A percentile compares a stretch with the other conserved stretches of the same genome.
Conservation (phyloP, 2,113 vertebrate genomes). For the Ovis aries region DNA sequence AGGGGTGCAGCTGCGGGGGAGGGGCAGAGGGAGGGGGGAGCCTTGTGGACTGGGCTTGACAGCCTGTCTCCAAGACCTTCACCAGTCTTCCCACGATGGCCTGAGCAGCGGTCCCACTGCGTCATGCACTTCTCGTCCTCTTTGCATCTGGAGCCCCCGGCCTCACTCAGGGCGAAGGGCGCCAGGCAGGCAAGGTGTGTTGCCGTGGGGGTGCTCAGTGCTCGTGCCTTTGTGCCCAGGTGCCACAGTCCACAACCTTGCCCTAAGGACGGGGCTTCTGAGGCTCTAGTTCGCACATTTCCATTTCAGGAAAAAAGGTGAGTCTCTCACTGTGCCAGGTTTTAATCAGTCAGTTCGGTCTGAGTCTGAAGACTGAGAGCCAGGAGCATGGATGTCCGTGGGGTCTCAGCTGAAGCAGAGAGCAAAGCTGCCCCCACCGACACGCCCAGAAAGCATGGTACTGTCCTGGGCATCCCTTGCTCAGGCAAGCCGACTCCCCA, state of each 20-base stretch:
- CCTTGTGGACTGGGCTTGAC: not conserved
- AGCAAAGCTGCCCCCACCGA: not conserved
- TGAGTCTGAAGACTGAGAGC: not conserved
- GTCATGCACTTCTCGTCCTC: fast-evolving
- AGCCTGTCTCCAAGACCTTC: not conserved
- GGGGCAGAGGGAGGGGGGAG: not conserved
- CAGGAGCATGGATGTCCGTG: fast-evolving
- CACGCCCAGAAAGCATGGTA: fast-evolving
- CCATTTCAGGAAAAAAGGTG: not conserved
- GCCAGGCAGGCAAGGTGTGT: not conserved
- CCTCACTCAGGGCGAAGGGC: not conserved
- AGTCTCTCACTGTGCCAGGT: not conserved
- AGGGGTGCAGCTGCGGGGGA: not conserved
- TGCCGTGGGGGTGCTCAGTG: fast-evolving
- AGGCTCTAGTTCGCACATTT: not conserved
- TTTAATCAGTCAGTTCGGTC: not conserved
- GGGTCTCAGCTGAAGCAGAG: not conserved
- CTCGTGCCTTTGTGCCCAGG: not conserved
- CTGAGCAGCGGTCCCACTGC: not conserved
- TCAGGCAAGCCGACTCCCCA: not conserved
- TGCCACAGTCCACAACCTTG: fast-evolving
- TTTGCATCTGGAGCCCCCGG: not conserved
- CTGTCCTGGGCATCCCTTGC: not conserved
- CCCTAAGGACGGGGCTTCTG: not conserved
- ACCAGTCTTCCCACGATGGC: not conserved